These are phyloP conservation scores for Zeus faber DNA, from an alignment of 2,113 vertebrate genomes.

Conservation along the genomic window DNA sequence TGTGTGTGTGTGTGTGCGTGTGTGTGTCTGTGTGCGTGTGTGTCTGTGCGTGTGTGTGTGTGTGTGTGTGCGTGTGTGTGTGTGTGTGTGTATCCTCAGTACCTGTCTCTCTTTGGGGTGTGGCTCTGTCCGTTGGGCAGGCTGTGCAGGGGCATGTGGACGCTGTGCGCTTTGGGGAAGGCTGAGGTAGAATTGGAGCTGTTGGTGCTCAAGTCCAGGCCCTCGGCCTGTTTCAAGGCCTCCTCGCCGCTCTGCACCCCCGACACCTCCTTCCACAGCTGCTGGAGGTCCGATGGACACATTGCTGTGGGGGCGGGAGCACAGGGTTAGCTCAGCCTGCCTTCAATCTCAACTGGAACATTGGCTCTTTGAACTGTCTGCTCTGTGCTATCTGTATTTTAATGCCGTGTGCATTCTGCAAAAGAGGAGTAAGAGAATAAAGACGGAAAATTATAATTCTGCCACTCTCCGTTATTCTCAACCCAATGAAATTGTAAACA, in stretches of 20 bases:
- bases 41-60: neutral
- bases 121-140: slow-evolving; percentile 95
- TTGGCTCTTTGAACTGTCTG: too few species aligned
- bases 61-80: slow-evolving; percentile 1
- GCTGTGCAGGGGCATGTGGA: slow-evolving; percentile 90
- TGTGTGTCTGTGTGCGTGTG: neutral
- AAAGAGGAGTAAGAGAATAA: too few species aligned
- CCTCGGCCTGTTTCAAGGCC: slow-evolving; percentile 89
- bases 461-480: too few species aligned
- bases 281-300: slow-evolving; percentile 95
- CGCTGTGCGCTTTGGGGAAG: slow-evolving; percentile 89
- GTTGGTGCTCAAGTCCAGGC: slow-evolving; percentile 95
- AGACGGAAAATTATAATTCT: too few species aligned
- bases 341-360: neutral
- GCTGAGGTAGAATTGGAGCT: slow-evolving; percentile 98
- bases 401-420: too few species aligned
- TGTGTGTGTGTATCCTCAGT: slow-evolving; percentile 1
- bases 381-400: too few species aligned
- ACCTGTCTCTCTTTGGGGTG: slow-evolving; percentile 98
- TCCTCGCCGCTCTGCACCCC: slow-evolving; percentile 87
- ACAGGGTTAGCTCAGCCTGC: neutral
- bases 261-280: slow-evolving; percentile 96
- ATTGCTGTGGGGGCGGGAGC: slow-evolving; percentile 73
- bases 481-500: too few species aligned
- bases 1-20: neutral